A percentile compares a stretch with the other conserved stretches of the same genome.
Conservation (phyloP, 1,140 invertebrate genomes). For the Caenorhabditis tropicalis region DNA sequence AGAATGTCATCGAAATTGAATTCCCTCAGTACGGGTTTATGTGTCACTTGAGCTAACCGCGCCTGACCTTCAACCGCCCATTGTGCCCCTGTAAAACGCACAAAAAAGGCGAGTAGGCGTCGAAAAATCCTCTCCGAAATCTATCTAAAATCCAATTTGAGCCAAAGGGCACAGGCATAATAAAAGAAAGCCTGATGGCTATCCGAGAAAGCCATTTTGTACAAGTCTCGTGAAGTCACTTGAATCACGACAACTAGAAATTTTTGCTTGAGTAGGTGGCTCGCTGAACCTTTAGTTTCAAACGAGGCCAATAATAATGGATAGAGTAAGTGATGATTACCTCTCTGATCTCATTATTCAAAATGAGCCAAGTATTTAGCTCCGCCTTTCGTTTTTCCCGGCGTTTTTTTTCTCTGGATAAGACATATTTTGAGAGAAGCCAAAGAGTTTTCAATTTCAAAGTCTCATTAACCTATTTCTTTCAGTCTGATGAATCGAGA, state of each 20-base stretch:
- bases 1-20: slow-evolving; percentile 15
- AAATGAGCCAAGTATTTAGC: not conserved
- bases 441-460: not conserved
- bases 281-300: not conserved
- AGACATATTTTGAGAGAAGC: not conserved
- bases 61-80: not conserved
- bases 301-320: slow-evolving; percentile 29
- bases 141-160: slow-evolving; percentile 29
- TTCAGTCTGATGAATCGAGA: slow-evolving; percentile 44
- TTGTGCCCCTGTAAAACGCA: slow-evolving; percentile 8
- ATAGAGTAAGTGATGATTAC: slow-evolving; percentile 35
- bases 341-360: not conserved
- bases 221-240: not conserved
- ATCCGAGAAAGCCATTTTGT: not conserved
- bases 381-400: slow-evolving; percentile 16
- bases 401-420: too few relatives aligned
- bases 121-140: not conserved
- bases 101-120: not conserved
- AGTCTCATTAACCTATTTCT: not conserved
- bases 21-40: not conserved
- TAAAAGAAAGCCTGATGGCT: not conserved
- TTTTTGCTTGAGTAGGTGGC: slow-evolving; percentile 12
- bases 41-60: slow-evolving; percentile 20
- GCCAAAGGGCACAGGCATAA: not conserved
- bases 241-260: not conserved